Base-by-base conservation (phyloP, 2,888 invertebrate genomes). In the Tipula lateralis region DNA sequence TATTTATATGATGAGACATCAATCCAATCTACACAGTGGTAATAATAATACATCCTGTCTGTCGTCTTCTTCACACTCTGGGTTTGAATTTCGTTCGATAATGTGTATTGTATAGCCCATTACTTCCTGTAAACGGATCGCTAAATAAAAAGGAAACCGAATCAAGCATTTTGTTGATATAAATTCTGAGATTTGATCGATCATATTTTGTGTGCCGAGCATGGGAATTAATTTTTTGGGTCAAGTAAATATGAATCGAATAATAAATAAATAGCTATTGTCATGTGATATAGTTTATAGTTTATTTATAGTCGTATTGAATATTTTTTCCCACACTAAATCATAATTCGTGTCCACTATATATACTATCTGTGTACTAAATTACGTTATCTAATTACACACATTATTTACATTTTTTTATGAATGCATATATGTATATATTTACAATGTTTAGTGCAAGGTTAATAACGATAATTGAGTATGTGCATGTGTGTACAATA, bases 231-330 rank as follows among this genome's bases (percentile, higher is more conserved):
- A 24, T 66, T 66, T 66, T 66, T 66, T 24, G 66, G 66, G 66
- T 66, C 66, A 66, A 66, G 66, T 66, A 66, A 66, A 66, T 66
- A 66, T 66, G 24, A 66, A 66, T 66, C 66, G 66, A 66, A 66
- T 66, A 12, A 24, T 66, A 50, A 1, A 44, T 32, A 32, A 32
- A 32, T 32, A 36, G 66, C 66, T 24, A 66, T 66, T 66, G 66
- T 66, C 24, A 66, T 66, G 24, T 66, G 24, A 66, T 66, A 66
- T 66, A 19, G 50, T 50, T 50, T 50, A 50, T 50, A 66, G 66
- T 66, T 66, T 6, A 66, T 66, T 24, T 66, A 66, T 66, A 66
- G 24, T 66, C 24, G 24, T 66, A 66, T 44, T 44, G n/a, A 44
- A 44, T n/a, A n/a, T 66, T 50, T n/a, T 44, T 66, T 66, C 66